Base-by-base conservation (phyloP, 2,888 invertebrate genomes). In the Allophyes oxyacanthae region DNA sequence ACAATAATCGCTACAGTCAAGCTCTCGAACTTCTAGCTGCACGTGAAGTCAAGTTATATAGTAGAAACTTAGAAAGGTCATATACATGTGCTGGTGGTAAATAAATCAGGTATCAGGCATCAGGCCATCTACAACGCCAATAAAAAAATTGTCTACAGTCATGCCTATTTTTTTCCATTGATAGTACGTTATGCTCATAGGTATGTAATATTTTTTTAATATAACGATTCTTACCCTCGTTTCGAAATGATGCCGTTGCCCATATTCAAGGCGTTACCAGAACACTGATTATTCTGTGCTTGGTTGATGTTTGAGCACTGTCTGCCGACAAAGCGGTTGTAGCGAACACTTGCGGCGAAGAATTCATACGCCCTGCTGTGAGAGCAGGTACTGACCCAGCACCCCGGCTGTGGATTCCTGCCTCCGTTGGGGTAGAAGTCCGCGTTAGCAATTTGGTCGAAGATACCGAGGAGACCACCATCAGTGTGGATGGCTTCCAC, bases 351-450 rank as follows among this genome's bases (percentile, higher is more conserved):
- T 6, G 91, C 78, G 0, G 91, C 89, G 57, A 89, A 88, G 0
- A 89, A 57, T 15, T 87, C 75, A 10, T 72, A 73, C 0, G 87
- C 81, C 1, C 91, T 85, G 15, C 86, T 62, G 68, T 92, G 92
- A 0, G 90, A 88, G 72, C 92, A 92, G 1, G 79, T 79, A 61
- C 81, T 86, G 37, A 77, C 10, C 51, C 59, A 64, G 63, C 92
- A 93, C 1, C 92, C 91, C 0, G 92, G 91, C 64, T 92, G 91
- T 2, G 82, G 81, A 64, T 83, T 80, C 5, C 81, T 82, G 38
- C 90, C 92, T 0, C 91, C 91, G 63, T 92, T 92, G 5, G 90
- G 90, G 70, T 91, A 94, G 77, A 92, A 93, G 73, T 92, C 88
- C 9, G 83, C 79, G 40, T 89, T 36, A 6, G 80, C 87, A 26